phyloP scores from a whole-genome alignment of 2,888 invertebrate genomes.

The Papilio protenor region DNA sequence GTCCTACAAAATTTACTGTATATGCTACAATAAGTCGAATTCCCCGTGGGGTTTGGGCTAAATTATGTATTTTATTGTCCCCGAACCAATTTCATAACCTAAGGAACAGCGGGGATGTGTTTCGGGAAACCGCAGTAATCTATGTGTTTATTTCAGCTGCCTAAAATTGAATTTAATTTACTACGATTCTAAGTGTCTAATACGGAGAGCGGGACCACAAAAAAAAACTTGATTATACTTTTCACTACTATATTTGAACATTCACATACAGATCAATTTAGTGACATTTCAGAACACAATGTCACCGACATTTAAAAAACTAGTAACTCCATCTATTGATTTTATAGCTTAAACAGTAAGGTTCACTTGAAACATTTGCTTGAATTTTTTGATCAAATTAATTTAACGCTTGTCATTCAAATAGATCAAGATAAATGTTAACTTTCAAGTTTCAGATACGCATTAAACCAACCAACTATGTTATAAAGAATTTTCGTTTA shows the following conservation, averaged over 20 bases:
- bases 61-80: slow-evolving; percentile 61
- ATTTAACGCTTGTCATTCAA: slow-evolving; percentile 19
- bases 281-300: too few relatives aligned
- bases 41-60: slow-evolving; percentile 50
- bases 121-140: slow-evolving; percentile 33
- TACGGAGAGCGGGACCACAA: too few relatives aligned
- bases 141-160: slow-evolving; percentile 23
- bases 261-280: too few relatives aligned
- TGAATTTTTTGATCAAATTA: neutral
- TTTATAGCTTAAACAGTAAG: neutral
- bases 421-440: slow-evolving; percentile 31
- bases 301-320: too few relatives aligned
- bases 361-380: neutral
- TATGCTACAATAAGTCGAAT: slow-evolving; percentile 52
- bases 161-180: slow-evolving; percentile 2
- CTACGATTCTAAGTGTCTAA: neutral
- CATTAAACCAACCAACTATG: slow-evolving; percentile 36
- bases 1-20: slow-evolving; percentile 55
- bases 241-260: too few relatives aligned
- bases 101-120: slow-evolving; percentile 44
- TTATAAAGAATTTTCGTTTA: neutral
- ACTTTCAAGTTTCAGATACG: slow-evolving; percentile 29
- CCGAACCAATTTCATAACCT: slow-evolving; percentile 58
- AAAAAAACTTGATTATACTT: too few relatives aligned
- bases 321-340: too few relatives aligned